Evolutionary conservation across 53 echinoderm and acorn worm species (phyloP).

Genomic region (Stichopus horrens): DNA sequence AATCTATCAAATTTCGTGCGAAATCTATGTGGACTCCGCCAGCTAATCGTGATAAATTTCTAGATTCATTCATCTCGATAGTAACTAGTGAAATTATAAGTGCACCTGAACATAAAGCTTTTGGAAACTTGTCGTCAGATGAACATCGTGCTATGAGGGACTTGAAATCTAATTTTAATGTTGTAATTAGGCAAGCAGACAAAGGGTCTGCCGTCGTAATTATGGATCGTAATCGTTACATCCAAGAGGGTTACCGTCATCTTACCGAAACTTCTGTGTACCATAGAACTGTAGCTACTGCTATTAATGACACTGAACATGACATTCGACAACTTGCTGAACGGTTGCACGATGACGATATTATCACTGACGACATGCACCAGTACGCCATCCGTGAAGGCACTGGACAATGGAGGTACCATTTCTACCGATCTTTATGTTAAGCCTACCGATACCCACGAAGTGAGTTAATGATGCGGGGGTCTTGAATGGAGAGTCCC

Average conservation of each 20-base stretch:
- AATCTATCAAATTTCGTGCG: slow-evolving; percentile 1
- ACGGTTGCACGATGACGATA: background rate
- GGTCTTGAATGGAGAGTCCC: no score
- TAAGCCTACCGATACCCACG: no score
- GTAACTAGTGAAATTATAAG: background rate
- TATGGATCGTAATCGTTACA: slow-evolving; percentile 4
- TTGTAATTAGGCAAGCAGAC: slow-evolving; percentile 2
- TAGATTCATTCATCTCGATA: background rate
- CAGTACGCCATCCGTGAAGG: background rate
- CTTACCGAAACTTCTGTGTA: background rate
- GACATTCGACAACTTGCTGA: no score
- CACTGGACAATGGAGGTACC: no score
- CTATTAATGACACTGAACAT: no score
- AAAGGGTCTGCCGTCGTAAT: slow-evolving; percentile 15
- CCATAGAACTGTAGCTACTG: no score
- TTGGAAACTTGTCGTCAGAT: background rate
- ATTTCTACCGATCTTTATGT: no score
- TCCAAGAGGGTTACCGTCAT: slow-evolving; percentile 12
- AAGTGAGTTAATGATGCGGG: no score
- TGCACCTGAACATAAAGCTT: background rate
- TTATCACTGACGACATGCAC: background rate
- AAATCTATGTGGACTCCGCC: background rate
- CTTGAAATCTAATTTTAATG: background rate
- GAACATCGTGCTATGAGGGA: background rate
- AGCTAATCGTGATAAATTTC: background rate